A percentile compares a stretch with the other conserved stretches of the same genome.
These are phyloP conservation scores for Rallus crepitans DNA, from an alignment of 2,797 vertebrate genomes.

Conservation along the genomic window DNA sequence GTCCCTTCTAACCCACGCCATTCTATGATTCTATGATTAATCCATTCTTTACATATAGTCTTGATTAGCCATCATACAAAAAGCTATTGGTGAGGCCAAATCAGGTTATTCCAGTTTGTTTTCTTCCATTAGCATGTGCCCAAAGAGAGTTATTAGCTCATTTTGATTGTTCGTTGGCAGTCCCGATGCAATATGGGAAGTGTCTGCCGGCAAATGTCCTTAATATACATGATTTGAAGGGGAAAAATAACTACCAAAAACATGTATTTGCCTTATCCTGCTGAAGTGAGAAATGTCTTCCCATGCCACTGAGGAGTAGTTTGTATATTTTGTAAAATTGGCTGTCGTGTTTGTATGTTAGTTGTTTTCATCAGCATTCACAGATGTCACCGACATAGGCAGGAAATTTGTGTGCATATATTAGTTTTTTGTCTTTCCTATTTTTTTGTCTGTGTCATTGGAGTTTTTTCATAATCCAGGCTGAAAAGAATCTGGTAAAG, in stretches of 20 bases:
- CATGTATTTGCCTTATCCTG: not conserved
- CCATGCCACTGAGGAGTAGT: not conserved
- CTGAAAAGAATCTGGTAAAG: not conserved
- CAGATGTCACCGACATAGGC: not conserved
- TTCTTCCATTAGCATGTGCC: slow-evolving; percentile 49
- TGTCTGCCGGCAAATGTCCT: slow-evolving; percentile 41
- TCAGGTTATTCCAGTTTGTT: slow-evolving; percentile 42
- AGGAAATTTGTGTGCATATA: not conserved
- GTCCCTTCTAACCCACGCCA: no score
- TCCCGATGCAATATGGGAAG: not conserved
- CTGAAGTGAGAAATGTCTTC: not conserved
- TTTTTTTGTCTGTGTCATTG: not conserved
- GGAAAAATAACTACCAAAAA: not conserved
- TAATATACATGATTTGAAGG: not conserved
- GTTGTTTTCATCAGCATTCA: not conserved
- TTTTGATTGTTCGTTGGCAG: slow-evolving; percentile 60
- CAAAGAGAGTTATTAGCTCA: slow-evolving; percentile 68
- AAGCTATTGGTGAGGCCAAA: slow-evolving; percentile 35
- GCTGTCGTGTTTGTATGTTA: not conserved
- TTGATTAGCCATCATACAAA: slow-evolving; percentile 44
- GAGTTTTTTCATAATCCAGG: not conserved
- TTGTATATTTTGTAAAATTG: not conserved
- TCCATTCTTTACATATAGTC: not conserved
- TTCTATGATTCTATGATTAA: not conserved
- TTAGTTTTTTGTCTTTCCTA: not conserved